Conservation (phyloP, 1,140 invertebrate genomes). For the Bombyx mandarina region DNA sequence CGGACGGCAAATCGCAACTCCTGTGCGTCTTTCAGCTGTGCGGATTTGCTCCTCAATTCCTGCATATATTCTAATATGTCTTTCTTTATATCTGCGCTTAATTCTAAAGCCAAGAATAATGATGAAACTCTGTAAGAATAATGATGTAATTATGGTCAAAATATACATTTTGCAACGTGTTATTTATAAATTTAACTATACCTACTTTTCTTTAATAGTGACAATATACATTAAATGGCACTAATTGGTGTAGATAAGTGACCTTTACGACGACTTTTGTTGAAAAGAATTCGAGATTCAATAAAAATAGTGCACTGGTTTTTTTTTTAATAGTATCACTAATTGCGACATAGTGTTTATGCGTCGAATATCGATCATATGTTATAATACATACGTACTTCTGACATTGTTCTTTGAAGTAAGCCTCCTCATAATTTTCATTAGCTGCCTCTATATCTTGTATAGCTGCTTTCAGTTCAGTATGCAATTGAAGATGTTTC, state of each 20-base stretch:
- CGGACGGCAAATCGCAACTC: slow-evolving; percentile 65
- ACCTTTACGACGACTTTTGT: too few species aligned
- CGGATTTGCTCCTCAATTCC: slow-evolving; percentile 31
- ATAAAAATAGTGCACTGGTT: too few species aligned
- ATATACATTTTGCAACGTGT: too few species aligned
- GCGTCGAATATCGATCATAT: not conserved
- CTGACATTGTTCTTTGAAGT: slow-evolving; percentile 48
- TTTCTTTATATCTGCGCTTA: slow-evolving; percentile 37
- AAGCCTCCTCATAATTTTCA: slow-evolving; percentile 43
- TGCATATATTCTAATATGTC: slow-evolving; percentile 37
- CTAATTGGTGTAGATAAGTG: too few species aligned
- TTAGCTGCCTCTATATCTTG: slow-evolving; percentile 45
- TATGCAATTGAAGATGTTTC: slow-evolving; percentile 61
- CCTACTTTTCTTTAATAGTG: too few species aligned
- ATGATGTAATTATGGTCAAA: slow-evolving; percentile 9
- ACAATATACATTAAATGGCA: too few species aligned
- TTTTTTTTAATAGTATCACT: not conserved
- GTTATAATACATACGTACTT: slow-evolving; percentile 25
- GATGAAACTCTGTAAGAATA: slow-evolving; percentile 43
- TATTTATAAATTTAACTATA: too few species aligned
- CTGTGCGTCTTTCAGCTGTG: slow-evolving; percentile 26
- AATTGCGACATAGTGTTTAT: not conserved
- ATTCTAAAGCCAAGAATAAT: slow-evolving; percentile 34
- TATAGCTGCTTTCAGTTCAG: slow-evolving; percentile 48
- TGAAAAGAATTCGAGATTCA: too few species aligned